Conservation (phyloP, 2,888 invertebrate species). For the Synanthedon tipuliformis region DNA sequence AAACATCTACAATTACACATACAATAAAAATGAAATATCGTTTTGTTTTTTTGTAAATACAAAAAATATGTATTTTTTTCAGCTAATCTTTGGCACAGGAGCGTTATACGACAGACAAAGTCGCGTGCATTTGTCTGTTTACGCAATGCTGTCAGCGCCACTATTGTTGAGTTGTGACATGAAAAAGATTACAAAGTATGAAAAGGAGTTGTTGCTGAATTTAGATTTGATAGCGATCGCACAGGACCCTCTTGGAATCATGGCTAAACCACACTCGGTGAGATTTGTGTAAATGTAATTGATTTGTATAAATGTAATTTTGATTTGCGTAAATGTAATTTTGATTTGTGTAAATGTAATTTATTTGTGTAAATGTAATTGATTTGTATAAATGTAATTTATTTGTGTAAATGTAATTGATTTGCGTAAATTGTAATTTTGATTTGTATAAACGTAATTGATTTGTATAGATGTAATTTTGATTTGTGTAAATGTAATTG, state of each 20-base stretch:
- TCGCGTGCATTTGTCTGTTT: conserved; percentile 73
- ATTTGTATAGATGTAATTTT: too few species aligned
- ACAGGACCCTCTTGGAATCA: conserved; percentile 73
- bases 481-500: too few species aligned
- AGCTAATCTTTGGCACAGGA: conserved; percentile 68
- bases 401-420: too few species aligned
- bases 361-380: too few species aligned
- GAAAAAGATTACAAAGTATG: conserved; percentile 38
- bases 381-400: too few species aligned
- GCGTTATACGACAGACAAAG: conserved; percentile 67
- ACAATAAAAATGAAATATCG: too few species aligned
- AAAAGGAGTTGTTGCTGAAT: conserved; percentile 70
- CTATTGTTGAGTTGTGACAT: conserved; percentile 75
- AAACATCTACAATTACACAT: too few species aligned
- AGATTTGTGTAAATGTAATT: conserved; percentile 4
- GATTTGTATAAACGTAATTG: too few species aligned
- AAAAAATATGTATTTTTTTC: too few species aligned
- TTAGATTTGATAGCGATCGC: conserved; percentile 71
- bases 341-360: background rate
- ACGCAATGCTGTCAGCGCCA: conserved; percentile 75
- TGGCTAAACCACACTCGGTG: conserved; percentile 58
- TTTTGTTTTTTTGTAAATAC: background rate
- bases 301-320: background rate
- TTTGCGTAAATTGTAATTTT: too few species aligned
- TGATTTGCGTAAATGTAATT: background rate